A percentile compares a stretch with the other conserved stretches of the same genome.
Evolutionary conservation across 2,797 vertebrate species (phyloP).

Genomic region (Sparus aurata): DNA sequence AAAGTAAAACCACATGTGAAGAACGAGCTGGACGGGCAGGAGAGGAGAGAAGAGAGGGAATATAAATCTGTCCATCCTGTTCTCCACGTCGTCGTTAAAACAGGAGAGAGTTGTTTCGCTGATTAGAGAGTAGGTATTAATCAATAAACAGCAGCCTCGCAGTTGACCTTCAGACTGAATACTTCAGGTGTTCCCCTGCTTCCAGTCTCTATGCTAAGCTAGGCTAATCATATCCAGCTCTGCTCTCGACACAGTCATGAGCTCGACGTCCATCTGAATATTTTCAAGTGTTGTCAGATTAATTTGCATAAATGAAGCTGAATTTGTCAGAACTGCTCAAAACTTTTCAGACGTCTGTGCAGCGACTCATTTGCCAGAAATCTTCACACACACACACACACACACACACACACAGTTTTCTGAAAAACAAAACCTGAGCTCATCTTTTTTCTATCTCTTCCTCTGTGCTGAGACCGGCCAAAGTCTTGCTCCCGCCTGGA

Average conservation of each 20-base stretch:
- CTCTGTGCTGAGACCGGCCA: not conserved
- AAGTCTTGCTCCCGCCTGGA: conserved; percentile 20
- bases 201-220: not conserved
- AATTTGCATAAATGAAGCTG: not conserved
- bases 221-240: not conserved
- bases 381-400: not conserved
- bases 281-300: not conserved
- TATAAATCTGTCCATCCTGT: too few relatives aligned
- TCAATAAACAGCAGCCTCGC: too few relatives aligned
- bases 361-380: not conserved
- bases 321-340: not conserved
- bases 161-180: too few relatives aligned
- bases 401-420: not conserved
- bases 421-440: conserved; percentile 29
- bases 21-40: too few relatives aligned
- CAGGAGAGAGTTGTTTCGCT: too few relatives aligned
- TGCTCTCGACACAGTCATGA: not conserved
- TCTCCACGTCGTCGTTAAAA: too few relatives aligned
- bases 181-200: not conserved
- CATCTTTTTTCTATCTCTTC: conserved; percentile 31
- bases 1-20: not conserved
- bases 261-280: not conserved
- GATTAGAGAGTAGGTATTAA: too few relatives aligned
- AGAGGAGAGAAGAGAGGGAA: too few relatives aligned
- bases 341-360: not conserved